Evolutionary conservation across 2,888 invertebrate genomes (phyloP), one percentile per base, ranked within the genome.

Genomic region (Nineta flava): DNA sequence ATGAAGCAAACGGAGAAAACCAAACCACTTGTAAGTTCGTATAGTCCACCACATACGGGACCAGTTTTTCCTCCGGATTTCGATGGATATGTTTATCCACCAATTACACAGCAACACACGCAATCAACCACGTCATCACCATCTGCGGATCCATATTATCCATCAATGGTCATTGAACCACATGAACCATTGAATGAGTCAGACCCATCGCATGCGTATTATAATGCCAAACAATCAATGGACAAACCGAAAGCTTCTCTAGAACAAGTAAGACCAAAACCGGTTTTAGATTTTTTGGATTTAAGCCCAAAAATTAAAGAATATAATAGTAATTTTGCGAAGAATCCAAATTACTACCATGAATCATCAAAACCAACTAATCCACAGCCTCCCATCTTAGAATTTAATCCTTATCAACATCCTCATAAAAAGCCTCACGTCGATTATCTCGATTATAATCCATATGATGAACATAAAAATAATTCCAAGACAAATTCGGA

Each of bases 61-160:
- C 52, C n/a, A 42, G n/a, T 38, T 38, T 38, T 10, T 15, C 26
- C 35, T 44, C 38, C n/a, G 26, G 10, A 54, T 50, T 31, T 51
- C 41, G 26, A 50, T 52, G 40, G 55, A 55, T 50, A 57, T 56
- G 55, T 57, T 49, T 64, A 68, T 57, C 65, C 69, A 52, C 62
- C 65, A 56, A 57, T 56, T 55, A 64, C 67, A 26, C 13, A 48
- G 21, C 41, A 40, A 7, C 4, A 12, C n/a, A 45, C 48, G 65
- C 72, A 62, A 63, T 72, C 74, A 16, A 55, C 62, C 13, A 57
- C 60, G 55, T 49, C 38, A 46, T 16, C 12, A 31, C 19, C 5
- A 47, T 19, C 26, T 3, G 31, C 34, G 43, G 47, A 49, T 17
- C 47, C 34, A 51, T 52, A 35, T n/a, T 38, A 47, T 38, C 34